These are phyloP conservation scores for Agelastica alni DNA, from an alignment of 2,888 invertebrate genomes.

Conservation along the genomic window DNA sequence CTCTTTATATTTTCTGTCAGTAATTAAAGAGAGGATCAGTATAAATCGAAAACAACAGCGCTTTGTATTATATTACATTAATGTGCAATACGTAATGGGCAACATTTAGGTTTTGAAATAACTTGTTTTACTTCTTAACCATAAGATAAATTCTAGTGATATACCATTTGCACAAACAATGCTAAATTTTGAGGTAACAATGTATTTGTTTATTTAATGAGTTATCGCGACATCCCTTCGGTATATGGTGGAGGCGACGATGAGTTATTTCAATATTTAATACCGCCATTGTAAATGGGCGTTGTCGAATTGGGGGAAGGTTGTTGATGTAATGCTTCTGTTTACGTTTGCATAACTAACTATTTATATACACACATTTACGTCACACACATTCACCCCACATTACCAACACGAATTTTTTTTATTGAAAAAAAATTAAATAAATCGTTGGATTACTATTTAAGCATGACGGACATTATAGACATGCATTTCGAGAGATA, in stretches of 20 bases:
- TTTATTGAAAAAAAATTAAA: no score
- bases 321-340: constrained; percentile 5
- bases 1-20: no score
- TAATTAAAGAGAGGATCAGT: no score
- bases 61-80: no score
- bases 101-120: no score
- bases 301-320: neutral
- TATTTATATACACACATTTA: neutral
- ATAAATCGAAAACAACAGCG: no score
- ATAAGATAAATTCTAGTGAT: neutral
- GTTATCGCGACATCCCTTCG: constrained; percentile 26
- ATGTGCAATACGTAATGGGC: no score
- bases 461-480: no score
- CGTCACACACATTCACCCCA: neutral
- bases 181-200: constrained; percentile 18
- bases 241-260: constrained; percentile 13
- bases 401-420: no score
- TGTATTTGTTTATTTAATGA: constrained; percentile 33
- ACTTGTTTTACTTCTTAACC: no score
- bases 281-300: constrained; percentile 24
- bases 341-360: constrained; percentile 7
- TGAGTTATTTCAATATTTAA: constrained; percentile 32
- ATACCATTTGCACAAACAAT: neutral
- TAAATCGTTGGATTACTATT: no score
- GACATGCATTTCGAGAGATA: no score